These are phyloP conservation scores for Gisinianus flammeolus DNA, from an alignment of 2,888 invertebrate genomes.

Conservation along the genomic window DNA sequence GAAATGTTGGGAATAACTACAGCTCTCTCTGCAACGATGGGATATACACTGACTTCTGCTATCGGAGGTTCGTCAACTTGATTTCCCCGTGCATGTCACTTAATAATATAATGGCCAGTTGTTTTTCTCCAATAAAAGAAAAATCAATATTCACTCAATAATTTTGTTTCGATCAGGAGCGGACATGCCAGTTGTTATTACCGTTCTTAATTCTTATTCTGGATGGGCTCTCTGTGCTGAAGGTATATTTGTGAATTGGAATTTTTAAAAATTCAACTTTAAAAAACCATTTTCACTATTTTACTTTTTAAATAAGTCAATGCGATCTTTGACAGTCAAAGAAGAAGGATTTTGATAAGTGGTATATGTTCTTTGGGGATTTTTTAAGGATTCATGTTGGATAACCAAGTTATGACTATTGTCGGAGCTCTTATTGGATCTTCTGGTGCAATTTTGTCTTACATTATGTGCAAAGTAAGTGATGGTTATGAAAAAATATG, in stretches of 20 bases:
- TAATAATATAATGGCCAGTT: background rate
- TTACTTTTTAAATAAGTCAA: background rate
- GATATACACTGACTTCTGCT: constrained; percentile 84
- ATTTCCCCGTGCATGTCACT: background rate
- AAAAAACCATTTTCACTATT: no score
- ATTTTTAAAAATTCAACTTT: background rate
- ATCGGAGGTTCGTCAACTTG: constrained; percentile 74
- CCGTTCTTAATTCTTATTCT: constrained; percentile 88
- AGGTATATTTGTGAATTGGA: constrained; percentile 49
- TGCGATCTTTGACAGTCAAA: no score
- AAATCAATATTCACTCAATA: constrained; percentile 13
- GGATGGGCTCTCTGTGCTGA: constrained; percentile 94
- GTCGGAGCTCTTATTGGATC: constrained; percentile 79
- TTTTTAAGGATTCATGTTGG: constrained; percentile 79
- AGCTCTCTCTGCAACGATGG: constrained; percentile 65
- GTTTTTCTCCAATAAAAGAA: background rate
- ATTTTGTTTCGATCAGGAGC: constrained; percentile 69
- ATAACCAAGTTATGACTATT: constrained; percentile 89
- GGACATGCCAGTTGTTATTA: constrained; percentile 88
- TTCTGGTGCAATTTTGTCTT: constrained; percentile 81
- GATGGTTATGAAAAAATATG: no score
- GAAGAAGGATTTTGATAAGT: no score
- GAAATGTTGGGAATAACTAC: constrained; percentile 75
- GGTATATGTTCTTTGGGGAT: no score
- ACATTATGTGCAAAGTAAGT: constrained; percentile 86